Base-by-base conservation (phyloP, 2,797 vertebrate genomes). In the Columba guinea region DNA sequence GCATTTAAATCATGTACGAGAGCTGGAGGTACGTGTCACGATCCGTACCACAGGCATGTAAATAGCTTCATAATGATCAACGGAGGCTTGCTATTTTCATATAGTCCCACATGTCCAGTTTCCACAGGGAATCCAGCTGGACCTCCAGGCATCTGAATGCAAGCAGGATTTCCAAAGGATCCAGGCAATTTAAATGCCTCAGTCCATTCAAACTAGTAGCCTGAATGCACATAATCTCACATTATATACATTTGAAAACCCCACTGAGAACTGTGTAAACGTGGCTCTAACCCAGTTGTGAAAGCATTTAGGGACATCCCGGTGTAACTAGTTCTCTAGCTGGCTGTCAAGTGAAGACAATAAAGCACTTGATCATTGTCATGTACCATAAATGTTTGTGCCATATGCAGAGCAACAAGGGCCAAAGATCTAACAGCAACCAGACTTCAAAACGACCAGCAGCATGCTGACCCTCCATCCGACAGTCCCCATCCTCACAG, bases 121-220 rank as follows among this genome's bases (percentile, higher is more conserved):
- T n/a, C n/a, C n/a, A n/a, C n/a, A n/a, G n/a, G n/a, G n/a, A n/a
- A n/a, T n/a, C n/a, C n/a, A n/a, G 10, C 35, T 20, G 10, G n/a
- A 73, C 39, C 60, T 60, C 81, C n/a, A 56, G 64, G 64, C 46
- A 32, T 24, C 21, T 30, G 77, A 73, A 75, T 15, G 56, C 60
- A 49, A 75, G 59, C 12, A 63, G 23, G 55, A 79, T 89, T 93
- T 76, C 46, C 62, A 62, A 26, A 68, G 51, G n/a, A 80, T 80
- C 77, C 80, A 44, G 87, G 51, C 60, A 64, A 32, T 77, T 73
- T 52, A 87, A 87, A 83, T 19, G 37, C 41, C 51, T 74, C 59
- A 39, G 53, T 44, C 22, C 41, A 39, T 84, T 93, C 60, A 81
- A 84, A 89, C n/a, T 2, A 69, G 41, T 16, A 27, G 68, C 28